Percentiles rank a stretch among this genome's conserved stretches.
These are phyloP conservation scores for Synergus itoensis DNA, from an alignment of 2,888 invertebrate species.

Conservation along the genomic window DNA sequence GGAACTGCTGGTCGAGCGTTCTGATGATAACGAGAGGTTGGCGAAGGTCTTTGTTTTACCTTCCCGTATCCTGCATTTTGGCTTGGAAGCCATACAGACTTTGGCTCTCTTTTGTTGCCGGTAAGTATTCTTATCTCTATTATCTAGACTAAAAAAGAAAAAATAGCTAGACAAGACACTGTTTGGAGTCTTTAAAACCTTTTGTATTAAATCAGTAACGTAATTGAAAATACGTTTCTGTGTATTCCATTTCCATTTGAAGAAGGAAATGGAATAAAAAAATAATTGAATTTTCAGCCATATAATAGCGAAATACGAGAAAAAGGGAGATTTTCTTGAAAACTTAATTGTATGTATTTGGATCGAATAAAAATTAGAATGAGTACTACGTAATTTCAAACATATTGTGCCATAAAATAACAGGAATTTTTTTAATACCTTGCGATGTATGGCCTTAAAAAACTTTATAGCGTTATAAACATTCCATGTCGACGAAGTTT, in stretches of 20 bases:
- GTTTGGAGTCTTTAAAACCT: background rate
- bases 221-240: background rate
- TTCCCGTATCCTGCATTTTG: conserved; percentile 74
- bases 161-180: conserved; percentile 7
- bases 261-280: too few species aligned
- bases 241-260: background rate
- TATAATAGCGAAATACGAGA: too few species aligned
- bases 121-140: conserved; percentile 62
- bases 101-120: conserved; percentile 78
- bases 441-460: too few species aligned
- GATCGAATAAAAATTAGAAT: background rate
- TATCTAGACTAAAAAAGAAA: background rate
- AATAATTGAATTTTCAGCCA: too few species aligned
- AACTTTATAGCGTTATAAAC: too few species aligned
- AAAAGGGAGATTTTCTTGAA: too few species aligned
- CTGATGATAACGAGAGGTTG: conserved; percentile 76
- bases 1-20: conserved; percentile 76
- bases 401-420: background rate
- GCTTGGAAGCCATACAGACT: conserved; percentile 77
- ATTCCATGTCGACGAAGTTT: too few species aligned
- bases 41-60: conserved; percentile 77
- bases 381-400: background rate
- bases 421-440: background rate
- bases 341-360: background rate
- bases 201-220: background rate